Evolutionary conservation across 2,113 vertebrate species (phyloP), one percentile per base, ranked within the genome.

Genomic region (Piprites chloris): DNA sequence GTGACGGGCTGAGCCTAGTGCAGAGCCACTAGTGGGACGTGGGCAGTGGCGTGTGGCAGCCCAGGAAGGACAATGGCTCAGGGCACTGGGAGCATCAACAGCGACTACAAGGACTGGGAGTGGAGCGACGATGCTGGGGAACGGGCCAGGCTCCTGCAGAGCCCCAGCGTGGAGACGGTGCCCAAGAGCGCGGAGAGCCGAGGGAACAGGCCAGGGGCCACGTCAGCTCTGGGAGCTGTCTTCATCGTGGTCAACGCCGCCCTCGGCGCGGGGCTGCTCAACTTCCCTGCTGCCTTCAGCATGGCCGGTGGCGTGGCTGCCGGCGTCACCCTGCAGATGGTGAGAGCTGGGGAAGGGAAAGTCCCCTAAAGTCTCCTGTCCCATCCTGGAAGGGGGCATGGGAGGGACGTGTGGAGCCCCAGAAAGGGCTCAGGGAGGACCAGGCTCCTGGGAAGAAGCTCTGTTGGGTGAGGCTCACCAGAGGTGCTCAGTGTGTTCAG

Each of bases 181-280:
- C 96, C 92, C 1, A 98, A 97, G 61, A 94, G 81, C 4, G 39
- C 39, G 9, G 77, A 97, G 76, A 92, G 87, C 52, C 89, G 96
- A 49, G 52, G 96, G 21, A 81, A 94, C 0, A 3, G 90, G 37
- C 15, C 85, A 53, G 97, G 97, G 30, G 95, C 97, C 50, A 99
- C 98, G 0, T 99, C 99, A 0, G 91, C 97, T 2, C 53, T 98
- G 14, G 99, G 98, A 4, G 99, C 99, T 0, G 62, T 99, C 86
- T 99, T 99, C 96, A 99, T 99, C 3, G 99, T 99, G 10, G 99
- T 99, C 77, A 99, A 99, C 0, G 99, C 99, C 9, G 99, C 99
- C 3, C 97, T 99, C 0, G 99, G 99, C 7, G 99, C 99, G 0
- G 99, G 99, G 46, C 98, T 99, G 52, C 99, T 99, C 59, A 99